These are phyloP conservation scores for Theristicus caerulescens DNA, from an alignment of 2,113 vertebrate genomes.

Conservation along the genomic window DNA sequence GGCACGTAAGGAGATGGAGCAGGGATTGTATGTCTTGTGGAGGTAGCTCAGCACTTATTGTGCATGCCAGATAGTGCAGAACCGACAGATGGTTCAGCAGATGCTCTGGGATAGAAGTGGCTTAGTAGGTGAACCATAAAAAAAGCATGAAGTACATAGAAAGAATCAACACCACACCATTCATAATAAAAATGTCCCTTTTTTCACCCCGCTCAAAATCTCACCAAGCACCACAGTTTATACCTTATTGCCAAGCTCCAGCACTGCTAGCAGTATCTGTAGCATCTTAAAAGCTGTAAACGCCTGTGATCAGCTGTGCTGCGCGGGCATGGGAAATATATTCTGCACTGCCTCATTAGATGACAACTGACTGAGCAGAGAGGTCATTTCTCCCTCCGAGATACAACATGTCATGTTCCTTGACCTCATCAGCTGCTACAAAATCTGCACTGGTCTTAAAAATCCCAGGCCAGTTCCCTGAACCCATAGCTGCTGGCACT, in stretches of 20 bases:
- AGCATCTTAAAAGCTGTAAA: not conserved
- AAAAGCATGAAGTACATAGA: constrained; percentile 6
- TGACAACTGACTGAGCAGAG: not conserved
- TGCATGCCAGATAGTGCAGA: constrained; percentile 23
- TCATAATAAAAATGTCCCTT: not conserved
- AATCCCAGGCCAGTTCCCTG: not conserved
- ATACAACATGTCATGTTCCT: not conserved
- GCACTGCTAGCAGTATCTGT: not conserved
- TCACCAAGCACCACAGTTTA: not conserved
- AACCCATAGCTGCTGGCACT: not conserved
- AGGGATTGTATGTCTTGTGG: not conserved
- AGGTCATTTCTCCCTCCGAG: not conserved
- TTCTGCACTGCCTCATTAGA: not conserved
- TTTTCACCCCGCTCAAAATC: not conserved
- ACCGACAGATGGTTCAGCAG: constrained; percentile 68
- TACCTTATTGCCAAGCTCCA: not conserved
- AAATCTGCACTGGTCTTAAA: not conserved
- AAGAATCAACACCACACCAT: not conserved
- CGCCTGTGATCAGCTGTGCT: not conserved
- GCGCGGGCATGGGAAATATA: fast-evolving
- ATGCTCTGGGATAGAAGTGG: constrained; percentile 57
- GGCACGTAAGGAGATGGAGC: not conserved
- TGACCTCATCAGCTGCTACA: not conserved
- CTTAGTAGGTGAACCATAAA: constrained; percentile 64
- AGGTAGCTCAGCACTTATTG: not conserved